Evolutionary conservation across 2,797 vertebrate species (phyloP).

Genomic region (Avahi laniger): DNA sequence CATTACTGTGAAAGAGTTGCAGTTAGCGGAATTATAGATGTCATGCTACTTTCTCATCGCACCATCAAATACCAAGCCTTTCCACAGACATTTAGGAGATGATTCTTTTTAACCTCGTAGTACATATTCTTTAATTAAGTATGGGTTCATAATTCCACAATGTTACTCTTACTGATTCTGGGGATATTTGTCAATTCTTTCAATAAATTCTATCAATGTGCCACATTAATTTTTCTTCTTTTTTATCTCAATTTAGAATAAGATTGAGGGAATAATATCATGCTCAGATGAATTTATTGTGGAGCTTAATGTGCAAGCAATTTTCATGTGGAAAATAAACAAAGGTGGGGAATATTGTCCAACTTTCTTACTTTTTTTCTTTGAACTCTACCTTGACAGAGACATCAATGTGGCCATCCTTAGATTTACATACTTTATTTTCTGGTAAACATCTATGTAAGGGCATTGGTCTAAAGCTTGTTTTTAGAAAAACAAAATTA

Average conservation of each 20-base stretch:
- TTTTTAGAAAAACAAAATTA: neutral
- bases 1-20: neutral
- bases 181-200: neutral
- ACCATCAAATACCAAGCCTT: neutral
- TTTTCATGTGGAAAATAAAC: neutral
- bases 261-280: neutral
- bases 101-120: neutral
- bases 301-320: neutral
- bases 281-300: neutral
- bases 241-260: neutral
- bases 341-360: neutral
- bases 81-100: neutral
- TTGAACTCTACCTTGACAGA: neutral
- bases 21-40: neutral
- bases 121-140: neutral
- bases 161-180: neutral
- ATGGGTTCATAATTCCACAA: neutral
- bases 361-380: accelerated
- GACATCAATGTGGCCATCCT: no score
- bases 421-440: neutral
- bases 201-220: neutral
- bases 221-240: neutral
- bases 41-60: neutral
- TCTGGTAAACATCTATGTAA: neutral
- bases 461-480: neutral